phyloP scores from a whole-genome alignment of 2,797 vertebrate species.

The Myripristis jacobus region DNA sequence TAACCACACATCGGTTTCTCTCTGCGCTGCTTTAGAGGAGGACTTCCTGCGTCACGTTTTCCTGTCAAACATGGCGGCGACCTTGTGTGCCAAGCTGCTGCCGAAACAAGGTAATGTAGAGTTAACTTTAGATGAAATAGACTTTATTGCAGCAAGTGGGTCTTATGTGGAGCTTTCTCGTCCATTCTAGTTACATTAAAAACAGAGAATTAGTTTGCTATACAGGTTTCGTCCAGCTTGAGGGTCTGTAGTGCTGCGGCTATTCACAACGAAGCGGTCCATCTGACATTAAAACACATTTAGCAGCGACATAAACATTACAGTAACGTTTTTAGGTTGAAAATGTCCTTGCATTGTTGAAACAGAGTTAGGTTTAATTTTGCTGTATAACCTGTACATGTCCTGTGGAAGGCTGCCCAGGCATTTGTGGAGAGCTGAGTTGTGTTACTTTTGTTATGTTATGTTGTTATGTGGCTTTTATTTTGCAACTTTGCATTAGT shows the following conservation, averaged over 20 bases:
- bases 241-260: not conserved
- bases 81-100: constrained; percentile 80
- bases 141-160: rapidly evolving
- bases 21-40: not conserved
- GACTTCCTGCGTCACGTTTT: constrained; percentile 31
- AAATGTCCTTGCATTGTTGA: not conserved
- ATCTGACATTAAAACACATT: too few species aligned
- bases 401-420: not conserved
- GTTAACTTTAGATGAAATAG: rapidly evolving
- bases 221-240: not conserved
- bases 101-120: constrained; percentile 78
- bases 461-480: too few species aligned
- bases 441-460: too few species aligned
- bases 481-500: not conserved
- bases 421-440: not conserved
- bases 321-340: not conserved
- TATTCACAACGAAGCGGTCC: not conserved
- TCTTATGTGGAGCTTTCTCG: rapidly evolving
- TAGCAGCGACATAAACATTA: too few species aligned
- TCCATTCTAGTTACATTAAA: not conserved
- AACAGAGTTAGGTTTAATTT: not conserved
- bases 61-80: constrained; percentile 83
- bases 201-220: not conserved
- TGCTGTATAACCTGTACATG: not conserved
- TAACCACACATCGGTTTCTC: constrained; percentile 13